phyloP scores from a whole-genome alignment of 2,888 invertebrate species.

The Campopleginae sp. region DNA sequence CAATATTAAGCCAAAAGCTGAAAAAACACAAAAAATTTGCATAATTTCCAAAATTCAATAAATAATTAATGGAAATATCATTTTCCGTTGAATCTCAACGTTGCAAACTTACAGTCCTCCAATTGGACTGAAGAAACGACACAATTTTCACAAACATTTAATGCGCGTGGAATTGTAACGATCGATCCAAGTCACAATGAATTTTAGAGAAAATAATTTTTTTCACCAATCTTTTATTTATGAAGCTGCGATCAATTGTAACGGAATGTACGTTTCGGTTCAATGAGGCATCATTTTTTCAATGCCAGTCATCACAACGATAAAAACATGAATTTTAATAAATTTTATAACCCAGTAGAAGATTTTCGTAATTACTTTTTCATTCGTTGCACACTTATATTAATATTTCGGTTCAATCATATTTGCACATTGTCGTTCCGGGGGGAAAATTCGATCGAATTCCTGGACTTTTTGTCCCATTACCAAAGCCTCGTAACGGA shows the following conservation, averaged over 20 bases:
- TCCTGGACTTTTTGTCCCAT: background rate
- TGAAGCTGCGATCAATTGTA: constrained; percentile 41
- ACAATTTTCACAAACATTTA: background rate
- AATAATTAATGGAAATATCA: too few species aligned
- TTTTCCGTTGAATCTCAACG: too few species aligned
- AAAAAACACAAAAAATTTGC: too few species aligned
- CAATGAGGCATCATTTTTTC: constrained; percentile 26
- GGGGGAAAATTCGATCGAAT: background rate
- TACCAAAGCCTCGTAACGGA: background rate
- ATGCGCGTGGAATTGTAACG: constrained; percentile 22
- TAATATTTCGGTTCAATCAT: background rate
- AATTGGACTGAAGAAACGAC: constrained; percentile 8
- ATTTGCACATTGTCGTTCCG: background rate
- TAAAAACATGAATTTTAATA: constrained; percentile 33
- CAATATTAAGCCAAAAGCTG: too few species aligned
- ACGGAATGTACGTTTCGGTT: constrained; percentile 24
- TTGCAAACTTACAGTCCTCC: too few species aligned
- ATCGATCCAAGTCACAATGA: constrained; percentile 10
- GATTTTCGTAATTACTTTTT: background rate
- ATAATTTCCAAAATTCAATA: too few species aligned
- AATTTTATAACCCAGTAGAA: constrained; percentile 38
- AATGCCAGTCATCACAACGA: constrained; percentile 52
- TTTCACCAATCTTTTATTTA: constrained; percentile 57
- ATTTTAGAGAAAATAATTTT: constrained; percentile 1
- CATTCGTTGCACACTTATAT: too few species aligned